Percentiles rank a stretch among this genome's conserved stretches.
Conservation (phyloP, 1,140 invertebrate genomes). For the Coelopa frigida region DNA sequence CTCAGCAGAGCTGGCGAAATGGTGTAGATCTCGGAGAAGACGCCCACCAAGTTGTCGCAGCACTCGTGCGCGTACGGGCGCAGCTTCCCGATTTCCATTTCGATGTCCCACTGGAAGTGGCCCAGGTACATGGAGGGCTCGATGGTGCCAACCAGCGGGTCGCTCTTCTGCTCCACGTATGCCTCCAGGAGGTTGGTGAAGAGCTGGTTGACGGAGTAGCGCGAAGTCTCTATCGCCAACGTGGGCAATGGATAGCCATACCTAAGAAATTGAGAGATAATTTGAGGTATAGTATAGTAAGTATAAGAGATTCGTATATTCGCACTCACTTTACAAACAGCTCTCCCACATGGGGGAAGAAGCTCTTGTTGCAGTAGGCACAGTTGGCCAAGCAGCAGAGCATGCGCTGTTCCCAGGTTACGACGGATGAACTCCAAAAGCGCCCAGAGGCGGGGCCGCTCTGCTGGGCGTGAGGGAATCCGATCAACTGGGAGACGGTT, state of each 20-base stretch:
- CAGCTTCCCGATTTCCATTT: constrained; percentile 65
- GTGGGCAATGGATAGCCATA: constrained; percentile 67
- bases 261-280: constrained; percentile 23
- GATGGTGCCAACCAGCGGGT: constrained; percentile 86
- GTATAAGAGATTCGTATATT: no score
- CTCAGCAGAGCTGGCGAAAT: constrained; percentile 71
- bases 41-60: constrained; percentile 82
- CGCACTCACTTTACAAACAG: constrained; percentile 50
- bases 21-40: constrained; percentile 77
- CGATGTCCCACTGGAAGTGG: constrained; percentile 76
- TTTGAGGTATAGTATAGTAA: constrained; percentile 3
- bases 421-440: constrained; percentile 29
- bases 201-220: constrained; percentile 54
- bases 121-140: constrained; percentile 93
- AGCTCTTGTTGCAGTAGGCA: constrained; percentile 67
- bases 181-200: constrained; percentile 67
- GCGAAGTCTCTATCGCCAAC: constrained; percentile 52
- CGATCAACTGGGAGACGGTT: constrained; percentile 57
- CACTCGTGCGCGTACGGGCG: constrained; percentile 89
- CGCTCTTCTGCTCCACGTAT: constrained; percentile 87
- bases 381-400: constrained; percentile 86
- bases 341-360: constrained; percentile 63
- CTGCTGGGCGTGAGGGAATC: constrained; percentile 52
- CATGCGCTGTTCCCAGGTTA: constrained; percentile 70
- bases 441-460: constrained; percentile 27